Evolutionary conservation across 2,113 vertebrate genomes (phyloP).

Genomic region (Calyptomena viridis): DNA sequence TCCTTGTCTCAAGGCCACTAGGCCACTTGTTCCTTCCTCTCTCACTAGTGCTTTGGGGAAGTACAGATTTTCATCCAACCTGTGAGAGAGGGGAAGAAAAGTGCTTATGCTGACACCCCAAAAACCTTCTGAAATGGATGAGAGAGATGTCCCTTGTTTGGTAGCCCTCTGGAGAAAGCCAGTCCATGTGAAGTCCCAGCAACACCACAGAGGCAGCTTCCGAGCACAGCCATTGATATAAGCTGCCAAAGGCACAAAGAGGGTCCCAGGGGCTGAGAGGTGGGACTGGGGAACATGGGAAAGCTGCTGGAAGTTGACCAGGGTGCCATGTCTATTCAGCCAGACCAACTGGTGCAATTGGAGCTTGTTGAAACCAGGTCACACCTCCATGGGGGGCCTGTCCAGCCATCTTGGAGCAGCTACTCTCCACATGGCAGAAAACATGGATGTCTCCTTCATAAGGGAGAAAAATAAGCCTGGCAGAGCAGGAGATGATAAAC

Average conservation of each 20-base stretch:
- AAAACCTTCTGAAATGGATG: not conserved
- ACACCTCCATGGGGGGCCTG: not conserved
- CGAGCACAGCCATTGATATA: not conserved
- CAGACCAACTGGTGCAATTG: not conserved
- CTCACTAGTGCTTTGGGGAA: not conserved
- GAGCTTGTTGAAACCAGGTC: not conserved
- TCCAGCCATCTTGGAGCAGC: not conserved
- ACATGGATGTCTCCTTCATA: not conserved
- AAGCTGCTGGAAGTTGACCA: not conserved
- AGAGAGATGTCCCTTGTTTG: not conserved
- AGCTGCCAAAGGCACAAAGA: not conserved
- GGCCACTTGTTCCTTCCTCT: not conserved
- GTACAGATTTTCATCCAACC: not conserved
- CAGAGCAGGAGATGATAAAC: not conserved
- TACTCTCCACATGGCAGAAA: not conserved
- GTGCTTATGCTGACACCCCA: not conserved
- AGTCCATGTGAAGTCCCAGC: not conserved
- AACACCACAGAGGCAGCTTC: not conserved
- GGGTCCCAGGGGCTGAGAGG: not conserved
- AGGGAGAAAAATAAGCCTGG: not conserved
- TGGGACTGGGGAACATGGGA: not conserved
- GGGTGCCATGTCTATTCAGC: fast-evolving
- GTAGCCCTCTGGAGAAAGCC: not conserved
- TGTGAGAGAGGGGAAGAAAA: not conserved
- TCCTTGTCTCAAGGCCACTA: not conserved